Base-by-base conservation (phyloP, 2,113 vertebrate genomes). In the Oncorhynchus clarkii region DNA sequence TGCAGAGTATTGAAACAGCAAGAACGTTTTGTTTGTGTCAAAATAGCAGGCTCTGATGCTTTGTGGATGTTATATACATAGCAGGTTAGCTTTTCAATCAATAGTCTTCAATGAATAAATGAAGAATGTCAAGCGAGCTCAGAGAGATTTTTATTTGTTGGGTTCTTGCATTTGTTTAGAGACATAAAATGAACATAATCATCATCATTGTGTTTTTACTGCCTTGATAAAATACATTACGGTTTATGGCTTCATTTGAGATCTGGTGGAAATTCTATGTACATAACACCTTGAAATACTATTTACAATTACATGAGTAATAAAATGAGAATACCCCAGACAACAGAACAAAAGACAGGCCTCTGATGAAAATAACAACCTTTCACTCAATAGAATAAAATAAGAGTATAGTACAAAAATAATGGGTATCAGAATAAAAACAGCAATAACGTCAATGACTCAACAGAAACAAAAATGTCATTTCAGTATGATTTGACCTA, bases 231-330 rank as follows among this genome's bases (percentile, higher is more conserved):
- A 74, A 75, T 75, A 75, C 80, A 75, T 72, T 18, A 68, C 27
- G 57, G 48, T 66, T 59, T 78, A 82, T 82, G 76, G 80, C 76
- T 78, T 82, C 22, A 20, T 64, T 71, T 22, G 69, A 65, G 34
- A 64, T 74, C 66, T 71, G 70, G 72, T 78, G 72, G 80, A 76
- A 76, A 48, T 71, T 69, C 72, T 68, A 59, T 72, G 39, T 73
- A 76, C 73, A 75, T 51, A 82, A 66, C 80, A 82, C 76, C 76
- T 75, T 78, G 31, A 78, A 66, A 76, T 72, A 68, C 49, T 72
- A 82, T 75, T 57, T 54, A 82, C 72, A 78, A 48, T 8, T 34
- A 34, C 26, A 75, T 7, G 39, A 76, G 22, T 66, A 67, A 72
- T 34, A 27, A 73, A 73, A 74, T 48, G 18, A 79, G 3, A 70